Evolutionary conservation across 2,888 invertebrate genomes (phyloP).

Genomic region (Oxyteleia sp.): DNA sequence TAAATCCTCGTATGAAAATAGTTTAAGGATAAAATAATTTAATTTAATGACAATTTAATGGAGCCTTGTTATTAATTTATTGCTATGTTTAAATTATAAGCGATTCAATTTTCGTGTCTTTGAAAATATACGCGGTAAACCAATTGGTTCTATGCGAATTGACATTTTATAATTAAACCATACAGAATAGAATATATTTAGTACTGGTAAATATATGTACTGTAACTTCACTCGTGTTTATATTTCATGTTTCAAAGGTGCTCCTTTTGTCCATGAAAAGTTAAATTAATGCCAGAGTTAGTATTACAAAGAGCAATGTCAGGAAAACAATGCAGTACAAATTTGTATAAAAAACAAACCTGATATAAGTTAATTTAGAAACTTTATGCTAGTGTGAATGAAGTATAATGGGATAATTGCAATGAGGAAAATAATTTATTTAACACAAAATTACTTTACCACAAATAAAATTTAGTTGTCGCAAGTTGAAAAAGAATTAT

Average conservation of each 20-base stretch:
- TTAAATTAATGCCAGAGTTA: constrained; percentile 55
- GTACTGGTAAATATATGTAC: constrained; percentile 5
- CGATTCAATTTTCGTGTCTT: too few species aligned
- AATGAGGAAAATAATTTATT: too few species aligned
- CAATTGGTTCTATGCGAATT: constrained; percentile 23
- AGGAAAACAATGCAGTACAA: constrained; percentile 31
- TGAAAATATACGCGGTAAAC: constrained; percentile 7
- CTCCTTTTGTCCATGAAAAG: constrained; percentile 46
- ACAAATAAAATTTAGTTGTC: too few species aligned
- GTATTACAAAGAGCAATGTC: constrained; percentile 38
- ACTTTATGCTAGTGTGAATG: constrained; percentile 23
- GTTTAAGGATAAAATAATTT: too few species aligned
- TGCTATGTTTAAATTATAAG: too few species aligned
- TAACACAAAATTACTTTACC: too few species aligned
- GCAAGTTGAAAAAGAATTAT: too few species aligned
- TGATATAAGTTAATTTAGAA: constrained; percentile 43
- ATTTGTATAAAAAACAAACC: constrained; percentile 41
- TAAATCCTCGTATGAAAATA: too few species aligned
- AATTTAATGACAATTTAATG: too few species aligned
- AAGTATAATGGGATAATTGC: constrained; percentile 36
- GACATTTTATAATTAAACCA: constrained; percentile 17
- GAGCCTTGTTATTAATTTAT: too few species aligned
- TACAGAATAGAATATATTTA: constrained; percentile 4
- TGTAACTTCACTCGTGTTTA: constrained; percentile 24
- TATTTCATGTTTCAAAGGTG: constrained; percentile 42